Conservation (phyloP, 2,113 vertebrate genomes). For the Lophius piscatorius region DNA sequence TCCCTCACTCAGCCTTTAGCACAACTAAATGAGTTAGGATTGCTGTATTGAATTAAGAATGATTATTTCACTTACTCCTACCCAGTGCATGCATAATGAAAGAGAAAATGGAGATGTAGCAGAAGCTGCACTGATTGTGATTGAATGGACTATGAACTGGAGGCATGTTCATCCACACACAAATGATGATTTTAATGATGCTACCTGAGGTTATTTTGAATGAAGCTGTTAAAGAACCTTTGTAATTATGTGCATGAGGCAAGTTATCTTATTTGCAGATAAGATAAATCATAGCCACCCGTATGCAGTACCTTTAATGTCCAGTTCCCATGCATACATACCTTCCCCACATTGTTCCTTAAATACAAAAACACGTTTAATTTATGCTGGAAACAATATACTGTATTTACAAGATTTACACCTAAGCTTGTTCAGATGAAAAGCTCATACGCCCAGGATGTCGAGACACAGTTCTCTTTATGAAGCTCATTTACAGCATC, state of each 20-base stretch:
- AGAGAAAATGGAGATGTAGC: constrained; percentile 43
- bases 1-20: constrained; percentile 90
- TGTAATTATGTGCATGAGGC: constrained; percentile 43
- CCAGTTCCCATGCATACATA: constrained; percentile 30
- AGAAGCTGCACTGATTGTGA: constrained; percentile 42
- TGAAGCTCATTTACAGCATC: too few species aligned
- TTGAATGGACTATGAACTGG: constrained; percentile 38
- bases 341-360: constrained; percentile 40
- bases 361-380: constrained; percentile 33
- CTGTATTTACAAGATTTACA: constrained; percentile 43
- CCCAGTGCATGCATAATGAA: constrained; percentile 66
- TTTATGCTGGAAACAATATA: constrained; percentile 35
- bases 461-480: too few species aligned
- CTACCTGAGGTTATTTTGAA: constrained; percentile 57
- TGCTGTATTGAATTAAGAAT: constrained; percentile 93
- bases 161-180: constrained; percentile 38
- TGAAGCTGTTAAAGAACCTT: constrained; percentile 41
- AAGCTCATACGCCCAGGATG: constrained; percentile 9
- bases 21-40: constrained; percentile 92
- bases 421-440: constrained; percentile 27
- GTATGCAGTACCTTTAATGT: constrained; percentile 61
- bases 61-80: constrained; percentile 77
- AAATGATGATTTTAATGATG: constrained; percentile 68
- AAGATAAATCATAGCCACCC: constrained; percentile 25
- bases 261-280: constrained; percentile 52